A percentile compares a stretch with the other conserved stretches of the same genome.
Conservation (phyloP, 2,888 invertebrate genomes). For the Xiphydria camelus region DNA sequence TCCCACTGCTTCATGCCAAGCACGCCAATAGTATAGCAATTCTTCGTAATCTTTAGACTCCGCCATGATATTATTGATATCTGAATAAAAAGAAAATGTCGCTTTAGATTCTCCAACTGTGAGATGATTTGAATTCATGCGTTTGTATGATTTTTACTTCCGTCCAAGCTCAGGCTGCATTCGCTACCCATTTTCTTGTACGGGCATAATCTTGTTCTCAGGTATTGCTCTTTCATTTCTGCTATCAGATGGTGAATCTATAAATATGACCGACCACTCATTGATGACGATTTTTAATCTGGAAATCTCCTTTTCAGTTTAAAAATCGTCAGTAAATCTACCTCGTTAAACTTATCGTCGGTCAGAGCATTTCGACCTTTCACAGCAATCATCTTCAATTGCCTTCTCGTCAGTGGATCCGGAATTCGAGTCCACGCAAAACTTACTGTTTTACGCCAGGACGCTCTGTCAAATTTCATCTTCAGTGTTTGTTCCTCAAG, state of each 20-base stretch:
- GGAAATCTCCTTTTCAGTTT: not conserved
- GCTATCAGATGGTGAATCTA: constrained; percentile 73
- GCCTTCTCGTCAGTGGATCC: constrained; percentile 69
- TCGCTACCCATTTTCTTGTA: constrained; percentile 58
- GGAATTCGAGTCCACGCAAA: constrained; percentile 72
- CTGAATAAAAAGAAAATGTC: constrained; percentile 40
- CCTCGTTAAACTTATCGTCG: constrained; percentile 75
- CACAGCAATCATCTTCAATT: constrained; percentile 71
- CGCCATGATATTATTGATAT: constrained; percentile 65
- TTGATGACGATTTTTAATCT: not conserved
- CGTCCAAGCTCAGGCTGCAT: constrained; percentile 58
- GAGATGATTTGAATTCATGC: not conserved
- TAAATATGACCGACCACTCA: not conserved
- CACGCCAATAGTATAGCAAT: constrained; percentile 76
- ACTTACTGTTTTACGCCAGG: constrained; percentile 73
- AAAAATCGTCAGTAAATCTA: constrained; percentile 44
- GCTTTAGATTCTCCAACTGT: not conserved
- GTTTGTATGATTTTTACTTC: constrained; percentile 46
- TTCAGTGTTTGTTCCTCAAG: constrained; percentile 71
- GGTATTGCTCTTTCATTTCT: constrained; percentile 80
- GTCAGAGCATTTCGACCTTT: constrained; percentile 74
- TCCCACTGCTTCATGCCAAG: constrained; percentile 80
- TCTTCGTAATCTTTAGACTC: constrained; percentile 76
- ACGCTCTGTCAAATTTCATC: constrained; percentile 74
- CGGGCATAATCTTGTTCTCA: constrained; percentile 73